Conservation (phyloP, 2,888 invertebrate species). For the Drosophila nigricruria region DNA sequence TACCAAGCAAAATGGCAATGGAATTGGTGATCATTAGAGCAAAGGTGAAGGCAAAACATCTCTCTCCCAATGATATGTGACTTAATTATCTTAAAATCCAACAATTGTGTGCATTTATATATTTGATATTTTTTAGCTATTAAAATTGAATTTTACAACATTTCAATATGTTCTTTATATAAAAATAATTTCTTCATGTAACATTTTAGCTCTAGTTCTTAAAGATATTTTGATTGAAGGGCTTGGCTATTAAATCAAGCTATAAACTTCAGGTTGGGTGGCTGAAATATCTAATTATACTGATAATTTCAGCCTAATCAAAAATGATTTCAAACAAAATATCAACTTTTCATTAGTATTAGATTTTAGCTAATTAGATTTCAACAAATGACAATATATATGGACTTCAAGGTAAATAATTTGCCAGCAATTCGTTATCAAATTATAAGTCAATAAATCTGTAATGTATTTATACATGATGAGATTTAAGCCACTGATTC, state of each 20-base stretch:
- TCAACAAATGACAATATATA: not conserved
- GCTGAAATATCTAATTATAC: too few species aligned
- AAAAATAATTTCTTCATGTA: not conserved
- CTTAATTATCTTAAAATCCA: conserved; percentile 6
- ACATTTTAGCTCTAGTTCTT: not conserved
- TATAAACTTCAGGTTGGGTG: too few species aligned
- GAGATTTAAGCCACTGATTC: conserved; percentile 1
- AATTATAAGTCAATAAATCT: not conserved
- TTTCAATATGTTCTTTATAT: not conserved
- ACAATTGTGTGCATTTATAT: conserved; percentile 2
- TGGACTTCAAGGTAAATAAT: not conserved
- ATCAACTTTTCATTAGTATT: conserved; percentile 1
- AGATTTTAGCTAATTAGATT: not conserved
- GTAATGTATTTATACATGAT: not conserved
- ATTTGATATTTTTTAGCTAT: conserved; percentile 14
- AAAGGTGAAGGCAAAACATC: too few species aligned
- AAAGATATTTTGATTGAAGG: not conserved
- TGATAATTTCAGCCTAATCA: not conserved
- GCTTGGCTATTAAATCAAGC: not conserved
- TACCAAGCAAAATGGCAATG: conserved; percentile 58
- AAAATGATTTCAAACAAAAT: not conserved
- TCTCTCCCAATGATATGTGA: not conserved
- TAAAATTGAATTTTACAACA: conserved; percentile 3
- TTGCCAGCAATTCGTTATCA: too few species aligned
- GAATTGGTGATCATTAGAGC: conserved; percentile 24